phyloP scores from a whole-genome alignment of 2,797 vertebrate species.

The Pyrrhura leucotis region DNA sequence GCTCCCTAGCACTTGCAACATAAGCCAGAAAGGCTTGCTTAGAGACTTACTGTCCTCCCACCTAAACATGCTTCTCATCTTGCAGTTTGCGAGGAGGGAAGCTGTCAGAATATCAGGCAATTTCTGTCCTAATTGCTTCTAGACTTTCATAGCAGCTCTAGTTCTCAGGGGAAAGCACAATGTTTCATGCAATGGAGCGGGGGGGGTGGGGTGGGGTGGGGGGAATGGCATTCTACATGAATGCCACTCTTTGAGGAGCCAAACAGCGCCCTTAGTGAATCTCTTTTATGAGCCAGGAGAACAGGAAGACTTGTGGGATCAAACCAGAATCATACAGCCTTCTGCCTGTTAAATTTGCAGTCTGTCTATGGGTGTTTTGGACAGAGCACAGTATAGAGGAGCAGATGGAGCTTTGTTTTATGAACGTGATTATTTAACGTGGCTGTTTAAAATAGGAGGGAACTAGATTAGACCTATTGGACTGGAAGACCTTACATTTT shows the following conservation, averaged over 20 bases:
- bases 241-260: background rate
- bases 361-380: background rate
- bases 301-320: background rate
- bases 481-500: background rate
- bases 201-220: background rate
- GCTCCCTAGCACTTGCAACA: background rate
- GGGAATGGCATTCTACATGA: background rate
- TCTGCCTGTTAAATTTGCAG: background rate
- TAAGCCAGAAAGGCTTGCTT: background rate
- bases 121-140: background rate
- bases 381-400: background rate
- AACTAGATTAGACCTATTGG: background rate
- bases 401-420: background rate
- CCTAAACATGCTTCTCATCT: fast-evolving
- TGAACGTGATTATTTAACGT: background rate
- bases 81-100: background rate
- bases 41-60: background rate
- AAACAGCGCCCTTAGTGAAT: background rate
- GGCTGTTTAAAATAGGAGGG: background rate
- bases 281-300: background rate
- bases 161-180: background rate
- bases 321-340: background rate
- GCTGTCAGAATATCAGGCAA: background rate
- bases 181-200: background rate
- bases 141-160: background rate